Evolutionary conservation across 53 echinoderm and acorn worm species (phyloP), one percentile per base, ranked within the genome.

Genomic region (Temnopleurus reevesii): DNA sequence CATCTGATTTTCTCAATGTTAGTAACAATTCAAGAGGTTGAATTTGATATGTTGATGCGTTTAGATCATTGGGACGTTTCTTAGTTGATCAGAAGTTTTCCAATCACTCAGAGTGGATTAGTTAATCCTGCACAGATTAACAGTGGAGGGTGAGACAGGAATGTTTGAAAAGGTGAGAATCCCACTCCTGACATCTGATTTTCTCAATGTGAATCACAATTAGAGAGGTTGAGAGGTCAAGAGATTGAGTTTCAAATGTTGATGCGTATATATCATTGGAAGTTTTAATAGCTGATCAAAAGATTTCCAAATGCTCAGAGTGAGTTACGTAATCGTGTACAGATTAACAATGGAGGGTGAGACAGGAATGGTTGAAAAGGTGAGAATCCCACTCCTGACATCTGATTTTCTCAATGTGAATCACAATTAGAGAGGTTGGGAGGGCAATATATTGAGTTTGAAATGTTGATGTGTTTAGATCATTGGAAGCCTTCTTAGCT

Each of bases 221-320:
- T n/a, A n/a, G n/a, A n/a, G n/a, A n/a, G n/a, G n/a, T n/a, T n/a
- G n/a, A n/a, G n/a, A n/a, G n/a, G n/a, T n/a, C 53, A 8, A 51
- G 53, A 51, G 53, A 15, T n/a, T n/a, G n/a, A n/a, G n/a, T n/a
- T n/a, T n/a, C n/a, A n/a, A n/a, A n/a, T n/a, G n/a, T n/a, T n/a
- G n/a, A n/a, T n/a, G n/a, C n/a, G n/a, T n/a, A n/a, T n/a, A n/a
- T 96, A 15, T 65, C 93, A 19, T 98, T 98, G 79, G 93, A 96
- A 71, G 76, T 77, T 12, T 60, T 98, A 96, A 1, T 38, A 83
- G 2, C 87, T 88, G 65, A 94, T 98, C 80, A 84, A 90, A 17
- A 80, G 83, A 13, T 83, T 98, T 30, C 96, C 98, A 4, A 90
- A n/a, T n/a, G n/a, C n/a, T n/a, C n/a, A n/a, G n/a, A n/a, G n/a